These are phyloP conservation scores for Cheilosia variabilis DNA, from an alignment of 2,888 invertebrate genomes.

Conservation along the genomic window DNA sequence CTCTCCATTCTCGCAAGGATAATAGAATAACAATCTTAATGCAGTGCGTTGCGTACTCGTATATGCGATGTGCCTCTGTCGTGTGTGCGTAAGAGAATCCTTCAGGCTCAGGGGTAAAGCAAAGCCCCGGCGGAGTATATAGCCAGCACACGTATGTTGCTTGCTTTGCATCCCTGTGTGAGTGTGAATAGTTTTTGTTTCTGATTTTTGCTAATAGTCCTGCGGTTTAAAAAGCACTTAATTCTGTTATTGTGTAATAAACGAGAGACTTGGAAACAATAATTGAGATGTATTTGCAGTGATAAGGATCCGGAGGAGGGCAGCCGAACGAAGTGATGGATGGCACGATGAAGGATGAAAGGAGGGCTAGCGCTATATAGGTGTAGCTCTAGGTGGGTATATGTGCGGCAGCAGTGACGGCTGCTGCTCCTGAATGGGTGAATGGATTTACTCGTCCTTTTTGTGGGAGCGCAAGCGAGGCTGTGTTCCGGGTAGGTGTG, in stretches of 20 bases:
- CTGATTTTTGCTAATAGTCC: constrained; percentile 76
- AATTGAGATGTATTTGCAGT: constrained; percentile 75
- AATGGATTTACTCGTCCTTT: constrained; percentile 45
- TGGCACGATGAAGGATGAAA: constrained; percentile 51
- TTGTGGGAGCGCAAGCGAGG: not conserved
- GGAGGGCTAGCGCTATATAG: constrained; percentile 10
- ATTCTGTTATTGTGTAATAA: constrained; percentile 79
- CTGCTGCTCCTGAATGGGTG: constrained; percentile 64
- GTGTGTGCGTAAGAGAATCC: constrained; percentile 45
- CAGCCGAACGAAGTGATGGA: constrained; percentile 1
- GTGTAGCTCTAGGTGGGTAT: not conserved
- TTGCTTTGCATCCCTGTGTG: constrained; percentile 26
- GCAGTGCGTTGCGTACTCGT: constrained; percentile 44
- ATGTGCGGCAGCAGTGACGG: constrained; percentile 45
- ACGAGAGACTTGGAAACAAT: constrained; percentile 77
- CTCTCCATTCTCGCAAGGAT: constrained; percentile 59
- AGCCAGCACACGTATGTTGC: constrained; percentile 2
- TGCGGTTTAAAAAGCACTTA: constrained; percentile 79
- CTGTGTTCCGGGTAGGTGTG: constrained; percentile 3
- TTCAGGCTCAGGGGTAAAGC: constrained; percentile 60
- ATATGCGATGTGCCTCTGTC: constrained; percentile 13
- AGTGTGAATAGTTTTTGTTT: constrained; percentile 75
- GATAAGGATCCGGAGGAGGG: constrained; percentile 52
- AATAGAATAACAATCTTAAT: constrained; percentile 71
- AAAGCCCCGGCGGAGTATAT: constrained; percentile 32